Base-by-base conservation (phyloP, 2,888 invertebrate species). In the Xanthia icteritia region DNA sequence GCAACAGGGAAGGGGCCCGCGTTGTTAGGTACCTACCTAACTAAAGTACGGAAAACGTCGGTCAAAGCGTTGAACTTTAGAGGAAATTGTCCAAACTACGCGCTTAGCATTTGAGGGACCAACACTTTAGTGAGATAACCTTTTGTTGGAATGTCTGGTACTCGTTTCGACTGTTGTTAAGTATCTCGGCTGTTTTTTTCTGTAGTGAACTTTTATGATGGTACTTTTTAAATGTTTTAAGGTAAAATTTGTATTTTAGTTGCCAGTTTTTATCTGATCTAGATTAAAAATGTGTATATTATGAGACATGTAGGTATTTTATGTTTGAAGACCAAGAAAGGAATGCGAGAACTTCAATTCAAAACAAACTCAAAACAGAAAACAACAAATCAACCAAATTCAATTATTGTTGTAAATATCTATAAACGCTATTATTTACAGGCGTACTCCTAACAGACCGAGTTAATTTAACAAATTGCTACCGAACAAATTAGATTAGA, bases 11-110 rank as follows among this genome's bases (percentile, higher is more conserved):
- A 89, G 89, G 91, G 90, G 91, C 90, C 86, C 83, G 77, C 77
- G 85, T 83, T 87, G 87, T 87, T 85, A 89, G 82, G 88, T 89
- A 91, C 88, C 82, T 89, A 90, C 88, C 85, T 82, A 85, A 90
- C 84, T 89, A 86, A 90, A 89, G 89, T 88, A 90, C 87, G 89
- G 90, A 89, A 91, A 91, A 89, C 88, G 86, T 88, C 90, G 87
- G 90, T 86, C 86, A 89, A 92, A 92, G 89, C 85, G 90, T 91
- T 87, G 82, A 92, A 91, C 89, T 92, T 92, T 91, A 90, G 80
- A 89, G 82, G 89, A 90, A 92, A 92, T 90, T 89, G 90, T 88
- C 82, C 83, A 91, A 91, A 91, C 91, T 89, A 89, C 86, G 58
- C 74, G 89, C 86, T 90, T 86, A 89, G 88, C 89, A 88, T 91